phyloP scores from a whole-genome alignment of 2,797 vertebrate species.

The Coluber constrictor region DNA sequence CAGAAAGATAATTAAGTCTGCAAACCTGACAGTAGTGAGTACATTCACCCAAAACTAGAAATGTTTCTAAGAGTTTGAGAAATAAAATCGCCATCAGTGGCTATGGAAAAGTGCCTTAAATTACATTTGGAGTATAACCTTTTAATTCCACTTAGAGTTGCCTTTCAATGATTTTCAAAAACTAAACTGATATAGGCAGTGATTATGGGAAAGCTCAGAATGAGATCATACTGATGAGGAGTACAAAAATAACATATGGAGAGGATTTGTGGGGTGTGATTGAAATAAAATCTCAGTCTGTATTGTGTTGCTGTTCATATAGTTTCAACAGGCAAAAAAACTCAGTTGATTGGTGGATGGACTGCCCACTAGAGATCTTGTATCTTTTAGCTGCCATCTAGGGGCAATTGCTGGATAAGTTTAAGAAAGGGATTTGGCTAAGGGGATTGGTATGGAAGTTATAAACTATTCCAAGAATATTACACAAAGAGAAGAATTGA shows the following conservation, averaged over 20 bases:
- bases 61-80: neutral
- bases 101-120: neutral
- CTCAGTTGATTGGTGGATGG: neutral
- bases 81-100: neutral
- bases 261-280: neutral
- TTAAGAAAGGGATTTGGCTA: neutral
- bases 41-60: neutral
- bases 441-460: neutral
- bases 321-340: neutral
- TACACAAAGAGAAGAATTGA: neutral
- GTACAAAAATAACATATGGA: neutral
- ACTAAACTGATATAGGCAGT: neutral
- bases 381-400: neutral
- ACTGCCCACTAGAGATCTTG: neutral
- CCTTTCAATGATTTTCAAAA: neutral
- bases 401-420: neutral
- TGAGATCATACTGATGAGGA: neutral
- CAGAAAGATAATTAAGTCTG: neutral
- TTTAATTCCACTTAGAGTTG: neutral
- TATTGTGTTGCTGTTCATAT: neutral
- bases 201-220: neutral
- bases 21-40: neutral
- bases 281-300: neutral
- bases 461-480: neutral
- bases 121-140: neutral